Evolutionary conservation across 2,797 vertebrate species (phyloP), one percentile per base, ranked within the genome.

Genomic region (Tenualosa ilisha): DNA sequence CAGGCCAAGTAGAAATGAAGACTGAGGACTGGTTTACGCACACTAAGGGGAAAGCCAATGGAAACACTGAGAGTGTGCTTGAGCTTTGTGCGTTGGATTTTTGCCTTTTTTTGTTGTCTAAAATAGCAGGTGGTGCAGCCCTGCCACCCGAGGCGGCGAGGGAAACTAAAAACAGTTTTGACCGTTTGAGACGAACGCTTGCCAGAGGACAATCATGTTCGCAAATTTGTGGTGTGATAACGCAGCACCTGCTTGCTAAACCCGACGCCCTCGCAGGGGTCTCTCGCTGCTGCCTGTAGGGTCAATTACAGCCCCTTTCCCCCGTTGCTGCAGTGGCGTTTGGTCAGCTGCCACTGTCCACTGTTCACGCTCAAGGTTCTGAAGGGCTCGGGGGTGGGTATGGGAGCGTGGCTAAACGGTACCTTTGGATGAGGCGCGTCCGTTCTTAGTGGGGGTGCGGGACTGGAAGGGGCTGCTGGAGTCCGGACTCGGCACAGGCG

Each of bases 401-500:
- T 3, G 72, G 40, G 12, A 72, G 65, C 61, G 65, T 24, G 65
- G 65, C 24, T 4, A 20, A n/a, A 43, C 5, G 15, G 15, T 88
- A 91, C 90, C 91, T 92, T 91, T 90, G 81, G 96, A 94, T 83
- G 92, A 92, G 86, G 91, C 92, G 75, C 94, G 93, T 87, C 88
- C 91, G 89, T 86, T 95, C 94, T 96, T 97, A 93, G 96, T 97
- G 87, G 95, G 85, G 86, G 93, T 91, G 84, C 92, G 94, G 15
- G 95, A 93, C 91, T 97, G 97, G 90, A 96, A 96, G 31, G 93
- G 90, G 89, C 88, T 82, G 72, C 40, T 79, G 31, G 95, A 93
- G 90, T 97, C 93, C 0, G 96, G 94, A 90, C 95, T 97, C 91
- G 96, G 96, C 79, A 94, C 91, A 61, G 95, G 91, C 91, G 97